phyloP scores from a whole-genome alignment of 2,888 invertebrate genomes.

The Nemapogon koenigi region DNA sequence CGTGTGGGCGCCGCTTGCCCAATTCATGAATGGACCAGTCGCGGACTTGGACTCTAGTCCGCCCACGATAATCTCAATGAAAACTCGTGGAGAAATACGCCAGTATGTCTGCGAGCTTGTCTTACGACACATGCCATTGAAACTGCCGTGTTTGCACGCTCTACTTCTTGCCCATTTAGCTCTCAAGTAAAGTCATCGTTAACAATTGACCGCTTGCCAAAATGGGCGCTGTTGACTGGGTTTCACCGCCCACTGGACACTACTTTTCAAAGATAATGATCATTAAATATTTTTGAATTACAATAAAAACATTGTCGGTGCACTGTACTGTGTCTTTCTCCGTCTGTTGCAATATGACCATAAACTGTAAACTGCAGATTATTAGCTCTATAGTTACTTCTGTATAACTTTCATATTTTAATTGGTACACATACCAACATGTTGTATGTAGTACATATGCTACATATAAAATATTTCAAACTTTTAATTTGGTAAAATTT shows the following conservation, averaged over 20 bases:
- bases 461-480: no score
- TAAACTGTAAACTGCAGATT: no score
- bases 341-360: no score
- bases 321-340: no score
- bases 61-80: conserved; percentile 50
- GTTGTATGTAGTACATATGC: no score
- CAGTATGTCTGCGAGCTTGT: conserved; percentile 37
- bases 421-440: no score
- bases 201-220: conserved; percentile 8
- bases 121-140: conserved; percentile 44
- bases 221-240: not conserved
- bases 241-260: conserved; percentile 6
- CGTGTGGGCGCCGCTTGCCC: conserved; percentile 29
- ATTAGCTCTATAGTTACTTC: no score
- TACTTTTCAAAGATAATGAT: no score
- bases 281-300: no score
- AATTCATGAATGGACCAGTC: conserved; percentile 57
- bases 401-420: no score
- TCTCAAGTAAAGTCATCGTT: conserved; percentile 5
- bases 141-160: conserved; percentile 26
- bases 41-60: conserved; percentile 35
- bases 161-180: conserved; percentile 18
- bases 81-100: conserved; percentile 44
- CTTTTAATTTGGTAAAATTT: no score
- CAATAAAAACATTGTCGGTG: no score